Evolutionary conservation across 1,140 invertebrate species (phyloP).

Genomic region (Cylas formicarius): DNA sequence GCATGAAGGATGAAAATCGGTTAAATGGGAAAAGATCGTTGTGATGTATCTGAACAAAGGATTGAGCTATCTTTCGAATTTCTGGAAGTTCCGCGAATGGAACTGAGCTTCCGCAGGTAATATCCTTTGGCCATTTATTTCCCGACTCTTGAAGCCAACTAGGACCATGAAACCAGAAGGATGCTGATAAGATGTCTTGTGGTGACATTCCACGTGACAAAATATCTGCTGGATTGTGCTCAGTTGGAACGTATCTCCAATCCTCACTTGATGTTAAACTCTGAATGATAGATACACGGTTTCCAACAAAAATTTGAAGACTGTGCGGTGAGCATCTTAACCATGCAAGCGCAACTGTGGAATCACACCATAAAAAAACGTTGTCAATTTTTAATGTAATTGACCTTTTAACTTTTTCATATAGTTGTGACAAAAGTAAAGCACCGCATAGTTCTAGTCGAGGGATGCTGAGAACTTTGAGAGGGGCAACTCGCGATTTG

Average conservation of each 20-base stretch:
- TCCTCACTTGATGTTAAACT: constrained; percentile 21
- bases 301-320: constrained; percentile 35
- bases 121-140: constrained; percentile 16
- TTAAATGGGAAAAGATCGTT: too few species aligned
- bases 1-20: too few species aligned
- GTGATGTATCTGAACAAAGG: too few species aligned
- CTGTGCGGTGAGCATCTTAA: constrained; percentile 19
- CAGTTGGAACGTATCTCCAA: constrained; percentile 37
- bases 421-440: constrained; percentile 23
- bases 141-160: constrained; percentile 14
- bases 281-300: constrained; percentile 38
- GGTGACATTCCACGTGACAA: constrained; percentile 38
- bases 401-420: constrained; percentile 10
- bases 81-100: too few species aligned
- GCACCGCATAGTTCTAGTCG: constrained; percentile 37
- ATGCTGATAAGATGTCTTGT: constrained; percentile 21
- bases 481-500: constrained; percentile 37
- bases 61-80: too few species aligned
- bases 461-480: constrained; percentile 32
- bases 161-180: constrained; percentile 38
- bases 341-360: constrained; percentile 37
- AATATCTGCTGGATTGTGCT: constrained; percentile 42
- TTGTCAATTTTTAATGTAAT: constrained; percentile 15
- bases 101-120: too few species aligned
- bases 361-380: constrained; percentile 40